Percentiles rank a stretch among this genome's conserved stretches.
Conservation (phyloP, 2,797 vertebrate genomes). For the Neopelma chrysocephalum region DNA sequence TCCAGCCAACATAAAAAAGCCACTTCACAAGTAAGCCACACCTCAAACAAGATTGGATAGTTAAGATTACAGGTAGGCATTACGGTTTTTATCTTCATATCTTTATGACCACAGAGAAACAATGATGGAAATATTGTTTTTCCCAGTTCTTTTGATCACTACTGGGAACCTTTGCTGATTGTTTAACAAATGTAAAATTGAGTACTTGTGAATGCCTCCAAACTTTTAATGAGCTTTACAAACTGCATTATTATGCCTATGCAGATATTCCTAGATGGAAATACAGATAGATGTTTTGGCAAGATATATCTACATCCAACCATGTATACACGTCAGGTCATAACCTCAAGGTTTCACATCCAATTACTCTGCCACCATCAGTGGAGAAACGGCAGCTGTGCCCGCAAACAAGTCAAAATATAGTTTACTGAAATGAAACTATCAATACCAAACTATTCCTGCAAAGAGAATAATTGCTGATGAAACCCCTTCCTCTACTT, state of each 20-base stretch:
- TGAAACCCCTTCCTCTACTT: not conserved
- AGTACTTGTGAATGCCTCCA: not conserved
- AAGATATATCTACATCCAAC: not conserved
- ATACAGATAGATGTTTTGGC: not conserved
- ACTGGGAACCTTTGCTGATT: not conserved
- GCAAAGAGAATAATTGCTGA: not conserved
- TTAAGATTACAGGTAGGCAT: conserved; percentile 40
- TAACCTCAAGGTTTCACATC: not conserved
- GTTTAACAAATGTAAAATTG: not conserved
- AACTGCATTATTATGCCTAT: not conserved
- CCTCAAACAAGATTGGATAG: conserved; percentile 9
- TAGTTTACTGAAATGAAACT: not conserved
- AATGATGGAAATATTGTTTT: not conserved
- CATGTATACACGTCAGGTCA: not conserved
- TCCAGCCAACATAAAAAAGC: conserved; percentile 20
- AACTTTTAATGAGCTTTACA: not conserved
- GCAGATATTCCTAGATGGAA: not conserved
- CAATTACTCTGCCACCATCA: not conserved
- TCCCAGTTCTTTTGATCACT: not conserved
- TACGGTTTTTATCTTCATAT: conserved; percentile 20
- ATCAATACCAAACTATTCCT: not conserved
- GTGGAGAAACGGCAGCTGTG: not conserved
- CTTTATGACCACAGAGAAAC: conserved; percentile 17
- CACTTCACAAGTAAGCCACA: conserved; percentile 39
- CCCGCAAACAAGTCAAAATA: not conserved